Evolutionary conservation across 2,113 vertebrate species (phyloP).

Genomic region (Strigops habroptila): DNA sequence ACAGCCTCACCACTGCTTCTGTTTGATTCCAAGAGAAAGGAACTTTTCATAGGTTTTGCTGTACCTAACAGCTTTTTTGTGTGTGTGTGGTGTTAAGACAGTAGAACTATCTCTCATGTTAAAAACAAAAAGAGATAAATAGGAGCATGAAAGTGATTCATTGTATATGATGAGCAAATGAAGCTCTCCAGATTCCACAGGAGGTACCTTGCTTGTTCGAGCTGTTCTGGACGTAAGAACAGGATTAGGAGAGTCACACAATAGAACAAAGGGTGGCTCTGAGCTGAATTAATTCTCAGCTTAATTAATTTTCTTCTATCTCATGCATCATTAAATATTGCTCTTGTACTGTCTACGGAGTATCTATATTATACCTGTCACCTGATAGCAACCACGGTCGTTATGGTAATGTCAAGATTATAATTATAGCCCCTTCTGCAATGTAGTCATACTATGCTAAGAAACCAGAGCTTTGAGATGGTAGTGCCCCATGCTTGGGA

Average conservation of each 20-base stretch:
- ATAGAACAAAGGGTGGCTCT: not conserved
- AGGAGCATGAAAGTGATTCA: not conserved
- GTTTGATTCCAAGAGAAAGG: not conserved
- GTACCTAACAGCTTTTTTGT: not conserved
- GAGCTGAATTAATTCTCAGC: not conserved
- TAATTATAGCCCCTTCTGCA: conserved; percentile 50
- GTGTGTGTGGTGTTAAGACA: not conserved
- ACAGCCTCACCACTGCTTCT: not conserved
- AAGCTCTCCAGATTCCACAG: not conserved
- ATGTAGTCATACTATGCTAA: conserved; percentile 4
- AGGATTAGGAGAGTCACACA: not conserved
- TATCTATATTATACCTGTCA: conserved; percentile 56
- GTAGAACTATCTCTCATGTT: not conserved
- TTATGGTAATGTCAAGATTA: conserved; percentile 56
- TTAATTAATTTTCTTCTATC: conserved; percentile 36
- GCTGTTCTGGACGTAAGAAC: not conserved
- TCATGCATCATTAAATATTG: conserved; percentile 54
- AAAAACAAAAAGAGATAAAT: not conserved
- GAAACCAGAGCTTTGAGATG: not conserved
- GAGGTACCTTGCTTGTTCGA: not conserved
- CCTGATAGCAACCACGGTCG: conserved; percentile 45
- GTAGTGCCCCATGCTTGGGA: not conserved
- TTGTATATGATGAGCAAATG: not conserved
- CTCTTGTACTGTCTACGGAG: conserved; percentile 37
- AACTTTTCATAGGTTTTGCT: not conserved